A percentile compares a stretch with the other conserved stretches of the same genome.
These are phyloP conservation scores for Euglossa dilemma DNA, from an alignment of 1,140 invertebrate genomes.

Conservation along the genomic window DNA sequence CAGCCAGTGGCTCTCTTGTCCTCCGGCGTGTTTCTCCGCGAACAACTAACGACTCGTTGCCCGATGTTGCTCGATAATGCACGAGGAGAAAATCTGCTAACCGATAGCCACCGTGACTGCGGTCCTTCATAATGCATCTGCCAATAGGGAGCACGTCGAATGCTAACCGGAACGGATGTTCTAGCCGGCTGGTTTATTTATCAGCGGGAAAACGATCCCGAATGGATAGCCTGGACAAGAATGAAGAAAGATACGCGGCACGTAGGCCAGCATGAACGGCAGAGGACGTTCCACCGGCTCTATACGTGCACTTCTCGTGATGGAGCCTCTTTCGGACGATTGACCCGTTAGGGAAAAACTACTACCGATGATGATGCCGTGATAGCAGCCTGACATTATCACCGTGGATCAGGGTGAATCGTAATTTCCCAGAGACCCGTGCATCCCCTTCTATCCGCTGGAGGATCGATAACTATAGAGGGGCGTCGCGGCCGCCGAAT, in stretches of 20 bases:
- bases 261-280: background rate
- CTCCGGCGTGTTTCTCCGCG: background rate
- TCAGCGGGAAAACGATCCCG: constrained; percentile 41
- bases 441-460: constrained; percentile 11
- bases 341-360: constrained; percentile 42
- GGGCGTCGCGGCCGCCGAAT: constrained; percentile 1
- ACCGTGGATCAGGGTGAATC: constrained; percentile 46
- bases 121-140: constrained; percentile 56
- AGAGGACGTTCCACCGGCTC: background rate
- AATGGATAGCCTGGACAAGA: constrained; percentile 31
- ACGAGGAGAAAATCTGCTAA: constrained; percentile 24
- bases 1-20: background rate
- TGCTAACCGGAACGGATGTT: constrained; percentile 38
- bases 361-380: constrained; percentile 36
- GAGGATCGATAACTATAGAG: constrained; percentile 29
- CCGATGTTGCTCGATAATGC: constrained; percentile 59
- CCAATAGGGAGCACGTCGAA: constrained; percentile 26
- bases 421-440: constrained; percentile 51
- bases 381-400: constrained; percentile 44
- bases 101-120: constrained; percentile 43
- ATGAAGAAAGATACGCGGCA: constrained; percentile 28
- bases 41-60: constrained; percentile 39
- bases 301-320: constrained; percentile 29
- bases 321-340: constrained; percentile 47
- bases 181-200: constrained; percentile 50